Base-by-base conservation (phyloP, 2,113 vertebrate genomes). In the Prunella himalayana region DNA sequence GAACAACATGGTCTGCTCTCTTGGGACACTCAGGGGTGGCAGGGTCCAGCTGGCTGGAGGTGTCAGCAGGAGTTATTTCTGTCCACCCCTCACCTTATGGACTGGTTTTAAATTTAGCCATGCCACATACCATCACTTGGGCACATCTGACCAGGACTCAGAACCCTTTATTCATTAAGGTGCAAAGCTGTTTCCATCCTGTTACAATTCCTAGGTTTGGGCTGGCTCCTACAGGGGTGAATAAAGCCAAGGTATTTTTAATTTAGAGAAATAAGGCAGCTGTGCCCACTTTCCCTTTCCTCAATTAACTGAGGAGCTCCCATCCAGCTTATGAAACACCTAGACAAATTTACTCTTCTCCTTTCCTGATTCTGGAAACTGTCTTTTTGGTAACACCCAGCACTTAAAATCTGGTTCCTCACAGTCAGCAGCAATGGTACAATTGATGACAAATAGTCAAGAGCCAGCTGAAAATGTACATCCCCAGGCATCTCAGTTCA, bases 381-480 rank as follows among this genome's bases (percentile, higher is more conserved):
- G 45, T 24, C 11, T 44, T 75, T 53, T 45, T 25, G 24, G 16
- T 25, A 45, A 53, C 45, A 69, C 16, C 19, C 54, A 84, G n/a
- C 37, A 63, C 28, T 60, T 72, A 41, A 47, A 25, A 56, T 19
- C 30, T 21, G 21, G 23, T 13, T 37, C 18, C 35, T 84, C 45
- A 27, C 20, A 33, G 39, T 15, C 70, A 45, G 57, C 44, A 79
- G 35, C 0, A 0, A n/a, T 1, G 17, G 28, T 19, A 22, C 4
- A 17, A 14, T 2, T 0, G 0, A 35, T 57, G 61, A 37, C 42
- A 75, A n/a, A 37, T 20, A 65, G 30, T 79, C 61, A 63, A 51
- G 42, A 33, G 33, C 13, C 70, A 63, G 25, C 20, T 66, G 56
- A 64, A 71, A 0, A 0, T 7, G 17, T 28, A 5, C 4, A 2